Evolutionary conservation across 2,888 invertebrate species (phyloP).

Genomic region (Drosophila birchii): DNA sequence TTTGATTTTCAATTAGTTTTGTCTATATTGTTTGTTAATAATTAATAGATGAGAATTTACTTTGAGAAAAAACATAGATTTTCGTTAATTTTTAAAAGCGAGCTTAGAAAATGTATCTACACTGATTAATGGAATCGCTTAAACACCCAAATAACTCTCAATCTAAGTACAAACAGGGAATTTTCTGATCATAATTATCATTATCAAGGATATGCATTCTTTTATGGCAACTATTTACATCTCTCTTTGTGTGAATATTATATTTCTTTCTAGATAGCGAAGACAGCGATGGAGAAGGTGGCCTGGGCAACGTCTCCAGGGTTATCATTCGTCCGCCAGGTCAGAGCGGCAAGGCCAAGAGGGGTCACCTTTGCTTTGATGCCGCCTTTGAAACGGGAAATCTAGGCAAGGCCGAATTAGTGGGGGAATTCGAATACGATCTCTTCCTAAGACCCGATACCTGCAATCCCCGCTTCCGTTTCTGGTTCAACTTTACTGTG

Average conservation of each 20-base stretch:
- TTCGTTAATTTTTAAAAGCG: not conserved
- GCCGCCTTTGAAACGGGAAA: conserved; percentile 99
- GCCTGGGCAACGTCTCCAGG: conserved; percentile 95
- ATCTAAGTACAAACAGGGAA: not conserved
- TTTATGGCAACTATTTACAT: too few species aligned
- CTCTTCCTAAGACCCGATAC: conserved; percentile 98
- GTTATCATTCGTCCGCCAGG: conserved; percentile 95
- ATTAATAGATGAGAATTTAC: not conserved
- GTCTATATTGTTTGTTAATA: too few species aligned
- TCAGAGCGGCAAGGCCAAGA: conserved; percentile 97
- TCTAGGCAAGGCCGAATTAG: conserved; percentile 96
- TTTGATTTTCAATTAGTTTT: not conserved
- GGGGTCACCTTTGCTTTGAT: conserved; percentile 98
- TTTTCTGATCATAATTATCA: not conserved
- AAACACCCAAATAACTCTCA: too few species aligned
- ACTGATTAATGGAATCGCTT: too few species aligned
- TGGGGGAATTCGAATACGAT: conserved; percentile 98
- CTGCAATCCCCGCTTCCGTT: conserved; percentile 95
- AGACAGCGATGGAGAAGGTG: conserved; percentile 96
- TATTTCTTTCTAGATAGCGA: conserved; percentile 90
- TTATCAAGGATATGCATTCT: too few species aligned
- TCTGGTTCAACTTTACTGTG: conserved; percentile 99
- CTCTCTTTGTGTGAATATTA: not conserved
- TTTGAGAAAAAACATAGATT: not conserved
- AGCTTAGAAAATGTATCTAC: too few species aligned